Percentiles rank a stretch among this genome's conserved stretches.
Evolutionary conservation across 2,888 invertebrate genomes (phyloP).

Genomic region (Plusia festucae): DNA sequence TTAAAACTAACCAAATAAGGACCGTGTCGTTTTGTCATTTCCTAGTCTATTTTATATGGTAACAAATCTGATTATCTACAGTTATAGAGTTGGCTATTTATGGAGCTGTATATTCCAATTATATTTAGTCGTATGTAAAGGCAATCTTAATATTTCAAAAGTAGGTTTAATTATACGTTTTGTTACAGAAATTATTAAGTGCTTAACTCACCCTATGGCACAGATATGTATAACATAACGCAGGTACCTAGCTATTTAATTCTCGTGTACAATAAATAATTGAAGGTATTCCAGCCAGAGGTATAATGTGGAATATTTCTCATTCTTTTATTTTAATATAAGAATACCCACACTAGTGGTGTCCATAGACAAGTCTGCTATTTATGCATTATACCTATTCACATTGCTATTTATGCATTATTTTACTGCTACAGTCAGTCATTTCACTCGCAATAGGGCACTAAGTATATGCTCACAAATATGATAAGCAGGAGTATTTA

Average conservation of each 20-base stretch:
- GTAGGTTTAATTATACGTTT: conserved; percentile 5
- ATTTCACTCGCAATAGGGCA: neutral
- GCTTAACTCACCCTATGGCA: neutral
- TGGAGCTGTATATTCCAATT: conserved; percentile 3
- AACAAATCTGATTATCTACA: neutral
- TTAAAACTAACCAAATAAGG: conserved; percentile 5
- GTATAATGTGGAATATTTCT: too few species aligned
- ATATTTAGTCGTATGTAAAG: conserved; percentile 1
- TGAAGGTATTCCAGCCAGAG: neutral
- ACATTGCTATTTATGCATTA: too few species aligned
- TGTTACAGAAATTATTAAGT: conserved; percentile 5
- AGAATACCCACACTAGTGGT: too few species aligned
- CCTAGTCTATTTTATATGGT: conserved; percentile 6
- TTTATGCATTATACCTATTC: too few species aligned
- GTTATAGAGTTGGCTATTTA: conserved; percentile 4
- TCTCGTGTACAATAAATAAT: neutral
- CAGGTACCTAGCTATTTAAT: neutral
- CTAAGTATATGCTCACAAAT: too few species aligned
- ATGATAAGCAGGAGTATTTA: too few species aligned
- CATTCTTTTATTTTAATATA: neutral
- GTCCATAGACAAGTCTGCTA: too few species aligned
- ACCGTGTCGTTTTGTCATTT: conserved; percentile 2
- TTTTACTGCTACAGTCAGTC: too few species aligned
- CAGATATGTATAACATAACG: neutral
- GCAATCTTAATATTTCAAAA: conserved; percentile 6